Base-by-base conservation (phyloP, 2,113 vertebrate genomes). In the Clarias batrachus region DNA sequence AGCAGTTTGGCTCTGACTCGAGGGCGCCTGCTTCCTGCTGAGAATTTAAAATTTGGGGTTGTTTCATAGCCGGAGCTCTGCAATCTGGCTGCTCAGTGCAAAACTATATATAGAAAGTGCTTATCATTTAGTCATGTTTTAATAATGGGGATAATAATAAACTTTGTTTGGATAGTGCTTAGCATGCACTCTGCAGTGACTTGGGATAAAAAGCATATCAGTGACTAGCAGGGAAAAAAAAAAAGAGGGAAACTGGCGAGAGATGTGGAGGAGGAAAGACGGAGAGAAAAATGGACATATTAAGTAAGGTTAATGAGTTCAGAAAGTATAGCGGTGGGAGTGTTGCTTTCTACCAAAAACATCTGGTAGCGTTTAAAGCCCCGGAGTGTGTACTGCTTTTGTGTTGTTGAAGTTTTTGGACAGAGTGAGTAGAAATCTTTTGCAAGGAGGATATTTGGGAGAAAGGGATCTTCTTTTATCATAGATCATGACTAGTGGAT, bases 401-500 rank as follows among this genome's bases (percentile, higher is more conserved):
- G 92, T 88, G 90, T 65, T 86, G 87, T 77, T 25, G 87, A 84
- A 81, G 86, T 93, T 92, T 93, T 93, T 88, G 94, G 91, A 92
- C 90, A 91, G 91, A 83, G 56, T 79, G 56, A 85, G 81, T 83
- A 88, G 90, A 88, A 84, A 85, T 88, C 87, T 92, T 91, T 86
- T 82, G 81, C 88, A 66, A 83, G 87, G 87, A 88, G 88, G 86
- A 89, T 84, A 33, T 33, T 27, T 89, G 87, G 59, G 62, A 82
- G 74, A 79, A 62, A 7, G 56, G 81, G 70, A 77, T 85, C 80
- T 86, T 89, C 65, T 54, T 81, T 85, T 86, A 68, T 37, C 60
- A 37, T 30, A 76, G 89, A 76, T 90, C 89, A 89, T 59, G 74
- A 86, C 86, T 80, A n/a, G 86, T 86, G 68, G 57, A 81, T 90